Evolutionary conservation across 2,113 vertebrate species (phyloP).

Genomic region (Dipodomys stephensi): DNA sequence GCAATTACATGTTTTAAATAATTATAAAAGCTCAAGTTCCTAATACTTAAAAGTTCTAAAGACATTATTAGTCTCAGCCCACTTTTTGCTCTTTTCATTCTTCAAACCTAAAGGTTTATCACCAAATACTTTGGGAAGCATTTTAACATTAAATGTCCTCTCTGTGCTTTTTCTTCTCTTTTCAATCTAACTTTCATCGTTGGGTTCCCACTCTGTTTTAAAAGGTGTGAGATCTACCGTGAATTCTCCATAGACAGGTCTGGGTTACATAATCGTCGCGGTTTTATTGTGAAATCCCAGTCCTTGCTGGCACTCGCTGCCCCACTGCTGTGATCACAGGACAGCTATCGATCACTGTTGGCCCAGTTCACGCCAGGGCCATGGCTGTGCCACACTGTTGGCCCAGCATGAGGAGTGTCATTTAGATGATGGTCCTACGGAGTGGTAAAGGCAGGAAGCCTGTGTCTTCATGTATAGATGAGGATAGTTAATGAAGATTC

Average conservation of each 20-base stretch:
- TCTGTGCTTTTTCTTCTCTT: constrained; percentile 10
- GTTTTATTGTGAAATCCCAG: too few relatives aligned
- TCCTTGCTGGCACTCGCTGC: background rate
- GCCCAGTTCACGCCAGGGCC: too few relatives aligned
- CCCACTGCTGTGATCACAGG: background rate
- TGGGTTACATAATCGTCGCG: too few relatives aligned
- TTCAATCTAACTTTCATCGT: background rate
- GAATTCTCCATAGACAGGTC: background rate
- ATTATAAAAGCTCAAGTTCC: constrained; percentile 18
- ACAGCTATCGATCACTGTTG: background rate
- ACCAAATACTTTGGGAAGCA: constrained; percentile 20
- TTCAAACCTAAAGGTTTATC: constrained; percentile 38
- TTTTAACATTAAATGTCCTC: background rate
- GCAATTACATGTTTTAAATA: constrained; percentile 73
- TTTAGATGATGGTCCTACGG: background rate
- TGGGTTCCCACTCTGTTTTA: background rate
- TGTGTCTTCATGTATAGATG: background rate
- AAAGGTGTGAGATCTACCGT: background rate
- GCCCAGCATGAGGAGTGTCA: background rate
- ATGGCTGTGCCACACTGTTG: too few relatives aligned
- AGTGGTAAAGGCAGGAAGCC: background rate
- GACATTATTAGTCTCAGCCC: background rate
- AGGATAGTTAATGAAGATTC: background rate
- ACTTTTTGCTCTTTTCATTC: constrained; percentile 28
- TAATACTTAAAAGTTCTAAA: constrained; percentile 25